phyloP scores from a whole-genome alignment of 1,140 invertebrate genomes.

The Drosophila tsacasi region DNA sequence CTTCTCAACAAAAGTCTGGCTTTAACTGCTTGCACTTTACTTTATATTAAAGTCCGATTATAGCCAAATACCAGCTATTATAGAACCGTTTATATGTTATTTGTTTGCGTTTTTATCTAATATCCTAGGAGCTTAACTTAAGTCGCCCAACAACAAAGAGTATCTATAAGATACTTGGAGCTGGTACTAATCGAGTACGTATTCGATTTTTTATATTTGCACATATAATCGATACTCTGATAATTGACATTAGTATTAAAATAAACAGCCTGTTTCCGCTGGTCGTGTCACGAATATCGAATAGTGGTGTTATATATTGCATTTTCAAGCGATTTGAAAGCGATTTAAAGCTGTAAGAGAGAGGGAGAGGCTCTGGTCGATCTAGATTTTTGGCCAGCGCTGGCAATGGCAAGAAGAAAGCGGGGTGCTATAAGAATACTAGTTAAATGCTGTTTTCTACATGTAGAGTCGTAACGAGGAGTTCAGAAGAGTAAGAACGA shows the following conservation, averaged over 20 bases:
- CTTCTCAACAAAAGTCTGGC: background rate
- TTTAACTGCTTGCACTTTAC: slow-evolving; percentile 1
- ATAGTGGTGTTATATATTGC: background rate
- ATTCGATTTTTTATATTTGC: background rate
- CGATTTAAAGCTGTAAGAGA: no score
- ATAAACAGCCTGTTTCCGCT: background rate
- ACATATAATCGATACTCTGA: background rate
- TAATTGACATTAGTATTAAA: background rate
- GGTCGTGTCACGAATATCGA: background rate
- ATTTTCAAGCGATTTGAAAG: no score
- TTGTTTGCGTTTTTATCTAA: slow-evolving; percentile 1
- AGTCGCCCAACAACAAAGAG: slow-evolving; percentile 28
- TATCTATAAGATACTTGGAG: slow-evolving; percentile 21
- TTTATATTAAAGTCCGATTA: background rate
- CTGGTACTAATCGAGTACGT: background rate
- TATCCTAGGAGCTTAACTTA: slow-evolving; percentile 6
- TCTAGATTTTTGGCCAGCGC: no score
- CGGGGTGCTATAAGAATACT: no score
- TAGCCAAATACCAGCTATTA: slow-evolving; percentile 1
- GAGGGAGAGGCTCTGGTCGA: no score
- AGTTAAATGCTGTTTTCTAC: no score
- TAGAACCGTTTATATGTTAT: background rate
- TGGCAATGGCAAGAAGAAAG: no score
- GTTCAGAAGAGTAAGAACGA: no score
- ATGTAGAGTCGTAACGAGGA: no score